A percentile compares a stretch with the other conserved stretches of the same genome.
phyloP scores from a whole-genome alignment of 2,888 invertebrate genomes.

The Synanthedon tipuliformis region DNA sequence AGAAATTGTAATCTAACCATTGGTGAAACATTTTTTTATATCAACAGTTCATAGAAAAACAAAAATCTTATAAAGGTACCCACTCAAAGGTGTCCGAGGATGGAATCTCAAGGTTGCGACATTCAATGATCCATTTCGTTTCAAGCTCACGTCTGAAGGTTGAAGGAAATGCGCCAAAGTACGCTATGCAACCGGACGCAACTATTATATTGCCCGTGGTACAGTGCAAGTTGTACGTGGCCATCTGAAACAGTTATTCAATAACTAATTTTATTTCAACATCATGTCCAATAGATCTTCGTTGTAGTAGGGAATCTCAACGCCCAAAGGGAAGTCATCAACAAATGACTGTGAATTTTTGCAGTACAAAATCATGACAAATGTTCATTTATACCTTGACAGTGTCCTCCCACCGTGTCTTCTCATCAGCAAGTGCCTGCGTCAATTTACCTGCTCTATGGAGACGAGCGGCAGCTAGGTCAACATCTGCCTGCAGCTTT shows the following conservation, averaged over 20 bases:
- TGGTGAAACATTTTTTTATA: too few species aligned
- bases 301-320: too few species aligned
- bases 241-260: conserved; percentile 43
- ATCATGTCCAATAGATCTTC: too few species aligned
- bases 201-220: conserved; percentile 89
- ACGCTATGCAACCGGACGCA: conserved; percentile 89
- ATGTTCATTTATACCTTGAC: conserved; percentile 61
- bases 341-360: neutral
- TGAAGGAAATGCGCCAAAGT: conserved; percentile 90
- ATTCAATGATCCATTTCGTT: conserved; percentile 75
- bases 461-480: conserved; percentile 81
- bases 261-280: too few species aligned
- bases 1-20: too few species aligned
- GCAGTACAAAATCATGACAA: neutral
- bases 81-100: conserved; percentile 77
- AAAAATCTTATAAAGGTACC: conserved; percentile 12
- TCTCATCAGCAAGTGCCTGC: conserved; percentile 88
- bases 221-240: conserved; percentile 76
- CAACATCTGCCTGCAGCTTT: conserved; percentile 82
- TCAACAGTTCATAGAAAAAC: neutral
- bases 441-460: conserved; percentile 86
- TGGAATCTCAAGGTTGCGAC: conserved; percentile 75
- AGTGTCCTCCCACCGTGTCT: conserved; percentile 83
- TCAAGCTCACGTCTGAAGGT: conserved; percentile 77
- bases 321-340: too few species aligned